Conservation (phyloP, 1,140 invertebrate genomes). For the Heliothis virescens region DNA sequence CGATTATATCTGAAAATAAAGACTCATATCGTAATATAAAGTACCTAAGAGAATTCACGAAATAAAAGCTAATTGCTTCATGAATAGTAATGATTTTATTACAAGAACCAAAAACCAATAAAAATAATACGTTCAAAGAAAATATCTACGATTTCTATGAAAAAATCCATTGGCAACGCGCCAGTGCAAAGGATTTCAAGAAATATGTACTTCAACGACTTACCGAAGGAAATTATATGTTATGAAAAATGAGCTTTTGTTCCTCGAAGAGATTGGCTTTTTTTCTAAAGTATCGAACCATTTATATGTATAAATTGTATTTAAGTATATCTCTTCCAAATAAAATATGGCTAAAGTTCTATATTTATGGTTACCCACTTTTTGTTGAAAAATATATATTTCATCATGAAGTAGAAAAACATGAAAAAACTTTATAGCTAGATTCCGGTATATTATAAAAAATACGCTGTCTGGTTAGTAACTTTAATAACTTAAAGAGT, state of each 20-base stretch:
- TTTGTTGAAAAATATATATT: not conserved
- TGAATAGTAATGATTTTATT: slow-evolving; percentile 6
- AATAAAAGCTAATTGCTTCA: slow-evolving; percentile 7
- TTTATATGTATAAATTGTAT: slow-evolving; percentile 33
- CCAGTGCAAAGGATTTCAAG: slow-evolving; percentile 26
- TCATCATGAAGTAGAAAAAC: not conserved
- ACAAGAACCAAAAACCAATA: not conserved
- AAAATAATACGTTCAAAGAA: slow-evolving; percentile 5
- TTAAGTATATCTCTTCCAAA: not conserved
- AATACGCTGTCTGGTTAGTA: no score
- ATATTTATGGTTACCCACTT: no score
- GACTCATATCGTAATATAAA: not conserved
- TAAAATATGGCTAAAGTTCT: not conserved
- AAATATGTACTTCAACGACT: slow-evolving; percentile 31
- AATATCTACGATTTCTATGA: slow-evolving; percentile 1
- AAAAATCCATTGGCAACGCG: slow-evolving; percentile 13
- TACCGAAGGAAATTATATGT: slow-evolving; percentile 10
- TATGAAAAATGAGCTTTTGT: slow-evolving; percentile 24
- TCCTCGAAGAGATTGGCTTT: slow-evolving; percentile 22
- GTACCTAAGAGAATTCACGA: not conserved
- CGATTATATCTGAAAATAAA: not conserved
- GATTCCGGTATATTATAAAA: no score
- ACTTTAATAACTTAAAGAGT: no score
- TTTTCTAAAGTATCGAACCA: not conserved
- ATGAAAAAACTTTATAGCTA: not conserved